phyloP scores from a whole-genome alignment of 2,888 invertebrate genomes.

The Chesias legatella region DNA sequence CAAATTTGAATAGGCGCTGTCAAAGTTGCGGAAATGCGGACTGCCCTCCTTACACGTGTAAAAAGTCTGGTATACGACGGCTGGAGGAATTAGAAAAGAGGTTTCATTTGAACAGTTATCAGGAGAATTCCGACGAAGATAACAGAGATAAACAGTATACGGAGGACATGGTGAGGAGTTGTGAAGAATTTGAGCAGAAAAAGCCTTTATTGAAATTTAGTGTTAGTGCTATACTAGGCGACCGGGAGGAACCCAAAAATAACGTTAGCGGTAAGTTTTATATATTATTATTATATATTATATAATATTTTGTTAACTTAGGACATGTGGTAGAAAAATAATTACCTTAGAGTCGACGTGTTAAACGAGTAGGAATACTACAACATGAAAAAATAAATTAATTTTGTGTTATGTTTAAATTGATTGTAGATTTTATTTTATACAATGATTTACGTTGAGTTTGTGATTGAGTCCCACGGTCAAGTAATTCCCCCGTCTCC shows the following conservation, averaged over 20 bases:
- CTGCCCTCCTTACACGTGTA: slow-evolving; percentile 75
- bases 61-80: slow-evolving; percentile 65
- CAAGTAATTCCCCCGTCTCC: too few species aligned
- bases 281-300: background rate
- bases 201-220: slow-evolving; percentile 94
- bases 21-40: slow-evolving; percentile 79
- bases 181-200: slow-evolving; percentile 69
- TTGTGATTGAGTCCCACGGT: too few species aligned
- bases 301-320: too few species aligned
- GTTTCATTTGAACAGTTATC: slow-evolving; percentile 59
- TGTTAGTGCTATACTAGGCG: slow-evolving; percentile 94
- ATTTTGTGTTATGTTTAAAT: too few species aligned
- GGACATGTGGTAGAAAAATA: too few species aligned
- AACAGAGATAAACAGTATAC: slow-evolving; percentile 50
- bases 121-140: slow-evolving; percentile 68
- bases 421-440: too few species aligned
- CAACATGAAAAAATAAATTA: too few species aligned
- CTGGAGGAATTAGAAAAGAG: slow-evolving; percentile 69
- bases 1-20: slow-evolving; percentile 66
- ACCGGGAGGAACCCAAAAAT: slow-evolving; percentile 64
- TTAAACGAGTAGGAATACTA: too few species aligned
- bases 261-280: slow-evolving; percentile 59
- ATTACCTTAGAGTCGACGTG: too few species aligned
- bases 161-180: slow-evolving; percentile 64
- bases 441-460: too few species aligned